Conservation (phyloP, 2,797 vertebrate species). For the Lepilemur septentrionalis region DNA sequence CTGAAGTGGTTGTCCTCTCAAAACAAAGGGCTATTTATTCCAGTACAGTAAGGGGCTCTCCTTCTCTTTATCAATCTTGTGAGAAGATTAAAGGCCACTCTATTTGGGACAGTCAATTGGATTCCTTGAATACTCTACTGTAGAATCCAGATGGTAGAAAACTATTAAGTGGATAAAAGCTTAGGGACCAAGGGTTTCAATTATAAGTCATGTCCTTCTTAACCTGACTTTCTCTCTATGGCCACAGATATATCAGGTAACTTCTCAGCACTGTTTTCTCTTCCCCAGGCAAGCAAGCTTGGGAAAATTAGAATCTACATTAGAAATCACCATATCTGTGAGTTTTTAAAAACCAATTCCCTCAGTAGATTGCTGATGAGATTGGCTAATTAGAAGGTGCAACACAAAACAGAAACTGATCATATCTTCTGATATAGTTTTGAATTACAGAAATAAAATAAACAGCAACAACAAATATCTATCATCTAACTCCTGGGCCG, state of each 20-base stretch:
- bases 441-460: conserved; percentile 53
- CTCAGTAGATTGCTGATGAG: conserved; percentile 55
- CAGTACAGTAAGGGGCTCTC: not conserved
- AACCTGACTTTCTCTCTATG: conserved; percentile 14
- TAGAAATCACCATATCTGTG: not conserved
- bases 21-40: conserved; percentile 47
- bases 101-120: conserved; percentile 48
- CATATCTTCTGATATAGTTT: conserved; percentile 60
- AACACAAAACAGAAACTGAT: conserved; percentile 29
- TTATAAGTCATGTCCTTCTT: conserved; percentile 50
- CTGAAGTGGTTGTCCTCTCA: conserved; percentile 5
- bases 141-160: conserved; percentile 61
- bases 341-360: conserved; percentile 53
- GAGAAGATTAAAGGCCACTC: conserved; percentile 63
- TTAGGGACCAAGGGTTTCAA: conserved; percentile 57
- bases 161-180: conserved; percentile 60
- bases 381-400: conserved; percentile 59
- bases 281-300: conserved; percentile 10
- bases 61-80: conserved; percentile 52
- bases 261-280: conserved; percentile 7
- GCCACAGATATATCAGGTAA: conserved; percentile 29
- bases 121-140: conserved; percentile 57
- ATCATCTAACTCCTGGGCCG: conserved; percentile 68
- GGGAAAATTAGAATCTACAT: conserved; percentile 6
- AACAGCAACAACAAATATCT: conserved; percentile 66